Base-by-base conservation (phyloP, 1,140 invertebrate species). In the Chlorops oryzae region DNA sequence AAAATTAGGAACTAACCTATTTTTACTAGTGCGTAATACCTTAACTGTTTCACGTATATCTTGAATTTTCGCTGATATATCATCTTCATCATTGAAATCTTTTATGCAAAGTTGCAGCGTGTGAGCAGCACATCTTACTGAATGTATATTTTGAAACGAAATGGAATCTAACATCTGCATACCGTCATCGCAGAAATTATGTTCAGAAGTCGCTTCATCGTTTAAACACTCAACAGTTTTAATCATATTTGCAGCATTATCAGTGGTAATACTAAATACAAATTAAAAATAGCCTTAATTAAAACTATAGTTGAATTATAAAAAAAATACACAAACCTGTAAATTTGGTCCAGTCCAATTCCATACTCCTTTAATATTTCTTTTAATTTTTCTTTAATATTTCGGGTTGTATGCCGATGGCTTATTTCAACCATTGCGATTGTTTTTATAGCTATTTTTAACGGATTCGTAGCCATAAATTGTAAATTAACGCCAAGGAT, bases 251-350 rank as follows among this genome's bases (percentile, higher is more conserved):
- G 27, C 49, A 1, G 45, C 54, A 13, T 50, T 56, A 39, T 52
- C 54, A 24, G 41, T 35, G 17, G 53, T 55, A 40, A 51, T 38
- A 40, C 53, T 55, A 40, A 47, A 24, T 51, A 4, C 10, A 51
- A 41, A n/a, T 39, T 40, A 34, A n/a, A 22, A 15, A 46, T 28
- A 45, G 15, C 20, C 17, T 9, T n/a, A 12, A 21, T 54, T 47
- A 49, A 54, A n/a, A 18, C n/a, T 32, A 32, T 32, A 32, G 7
- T 9, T 32, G n/a, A 9, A 32, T 32, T 9, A 9, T 9, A 9
- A 32, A 9, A 32, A 9, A 21, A 9, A 32, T 32, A 32, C n/a
- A 32, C n/a, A 32, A 49, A 53, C 51, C 51, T 53, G 46, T 20
- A 53, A 25, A 53, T 50, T 41, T 53, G 51, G 37, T 53, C 51